These are phyloP conservation scores for Junonia oenone DNA, from an alignment of 2,888 invertebrate genomes.

Conservation along the genomic window DNA sequence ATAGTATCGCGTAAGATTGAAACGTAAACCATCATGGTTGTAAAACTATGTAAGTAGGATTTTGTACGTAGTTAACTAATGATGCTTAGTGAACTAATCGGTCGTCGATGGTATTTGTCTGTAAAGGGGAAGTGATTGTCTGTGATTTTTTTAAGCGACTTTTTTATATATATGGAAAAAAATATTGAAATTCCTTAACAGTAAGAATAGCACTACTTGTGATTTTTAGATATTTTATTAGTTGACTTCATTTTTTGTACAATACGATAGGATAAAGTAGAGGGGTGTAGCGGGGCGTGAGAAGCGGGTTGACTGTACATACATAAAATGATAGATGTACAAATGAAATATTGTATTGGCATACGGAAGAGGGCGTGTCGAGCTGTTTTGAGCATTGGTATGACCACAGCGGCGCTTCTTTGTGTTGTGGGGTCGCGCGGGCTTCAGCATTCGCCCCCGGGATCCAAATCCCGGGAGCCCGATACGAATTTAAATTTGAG, in stretches of 20 bases:
- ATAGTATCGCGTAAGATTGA: constrained; percentile 51
- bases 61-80: constrained; percentile 75
- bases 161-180: constrained; percentile 76
- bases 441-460: constrained; percentile 43
- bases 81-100: constrained; percentile 66
- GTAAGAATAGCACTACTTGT: constrained; percentile 80
- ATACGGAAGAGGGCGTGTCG: constrained; percentile 40
- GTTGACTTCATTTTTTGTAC: constrained; percentile 72
- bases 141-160: constrained; percentile 81
- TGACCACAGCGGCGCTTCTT: constrained; percentile 62
- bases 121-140: constrained; percentile 79
- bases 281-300: constrained; percentile 48
- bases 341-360: constrained; percentile 42
- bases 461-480: constrained; percentile 39
- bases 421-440: constrained; percentile 45
- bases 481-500: constrained; percentile 60
- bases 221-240: constrained; percentile 75
- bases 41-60: constrained; percentile 78
- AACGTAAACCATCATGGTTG: constrained; percentile 73
- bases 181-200: constrained; percentile 70
- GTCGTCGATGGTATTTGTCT: constrained; percentile 77
- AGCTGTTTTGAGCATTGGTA: constrained; percentile 58
- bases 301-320: constrained; percentile 73
- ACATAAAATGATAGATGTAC: constrained; percentile 49
- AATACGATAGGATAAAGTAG: constrained; percentile 51